Conservation (phyloP, 2,888 invertebrate species). For the Steinernema carpocapsae region DNA sequence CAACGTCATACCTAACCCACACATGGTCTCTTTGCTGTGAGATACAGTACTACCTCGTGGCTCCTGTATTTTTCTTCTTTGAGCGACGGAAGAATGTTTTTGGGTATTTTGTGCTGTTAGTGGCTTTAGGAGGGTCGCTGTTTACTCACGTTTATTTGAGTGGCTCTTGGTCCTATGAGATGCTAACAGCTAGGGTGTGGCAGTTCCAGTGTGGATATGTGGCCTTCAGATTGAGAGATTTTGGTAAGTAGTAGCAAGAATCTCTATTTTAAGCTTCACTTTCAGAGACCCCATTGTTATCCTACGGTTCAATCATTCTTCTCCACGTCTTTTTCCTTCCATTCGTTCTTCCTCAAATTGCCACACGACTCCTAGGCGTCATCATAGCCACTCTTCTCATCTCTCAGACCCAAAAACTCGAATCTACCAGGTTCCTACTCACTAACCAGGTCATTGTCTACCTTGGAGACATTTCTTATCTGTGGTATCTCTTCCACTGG, state of each 20-base stretch:
- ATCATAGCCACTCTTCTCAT: background rate
- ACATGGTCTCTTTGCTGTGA: constrained; percentile 30
- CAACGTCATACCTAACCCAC: background rate
- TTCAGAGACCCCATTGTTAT: background rate
- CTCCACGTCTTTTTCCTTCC: constrained; percentile 28
- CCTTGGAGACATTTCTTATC: constrained; percentile 18
- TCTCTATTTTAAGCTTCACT: background rate
- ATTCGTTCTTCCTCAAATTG: background rate
- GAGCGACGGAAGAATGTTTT: background rate
- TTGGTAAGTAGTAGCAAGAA: background rate
- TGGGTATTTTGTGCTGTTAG: background rate
- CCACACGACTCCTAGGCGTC: background rate
- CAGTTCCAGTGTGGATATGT: constrained; percentile 26
- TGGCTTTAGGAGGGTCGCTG: background rate
- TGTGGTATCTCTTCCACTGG: constrained; percentile 30
- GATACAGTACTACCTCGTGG: constrained; percentile 17
- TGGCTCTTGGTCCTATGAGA: constrained; percentile 25
- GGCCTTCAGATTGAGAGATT: background rate
- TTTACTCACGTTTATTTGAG: background rate
- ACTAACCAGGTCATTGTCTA: background rate
- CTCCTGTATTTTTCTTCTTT: background rate
- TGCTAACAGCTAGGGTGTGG: background rate
- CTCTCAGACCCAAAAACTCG: background rate
- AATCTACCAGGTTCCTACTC: background rate
- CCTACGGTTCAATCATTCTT: background rate